Evolutionary conservation across 2,888 invertebrate species (phyloP).

Genomic region (Prosapia bicincta): DNA sequence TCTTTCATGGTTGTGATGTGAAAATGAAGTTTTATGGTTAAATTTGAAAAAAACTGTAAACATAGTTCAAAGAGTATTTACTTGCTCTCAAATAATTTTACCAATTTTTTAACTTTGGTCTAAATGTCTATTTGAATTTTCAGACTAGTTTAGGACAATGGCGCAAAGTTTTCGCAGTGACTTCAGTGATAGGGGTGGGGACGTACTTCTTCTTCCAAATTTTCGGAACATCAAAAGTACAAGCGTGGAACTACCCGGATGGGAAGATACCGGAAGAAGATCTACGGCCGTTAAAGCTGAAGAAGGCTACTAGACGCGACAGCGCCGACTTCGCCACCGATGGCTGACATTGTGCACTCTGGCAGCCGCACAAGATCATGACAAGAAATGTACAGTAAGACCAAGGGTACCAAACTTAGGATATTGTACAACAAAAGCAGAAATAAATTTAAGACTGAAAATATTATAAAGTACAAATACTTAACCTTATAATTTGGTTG

Average conservation of each 20-base stretch:
- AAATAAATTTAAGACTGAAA: neutral
- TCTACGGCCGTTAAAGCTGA: constrained; percentile 1
- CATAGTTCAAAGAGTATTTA: too few relatives aligned
- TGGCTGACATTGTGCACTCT: constrained; percentile 3
- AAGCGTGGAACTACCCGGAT: constrained; percentile 43
- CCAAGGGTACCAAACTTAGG: neutral
- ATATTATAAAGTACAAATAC: too few relatives aligned
- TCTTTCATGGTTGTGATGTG: too few relatives aligned
- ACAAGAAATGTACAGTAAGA: neutral
- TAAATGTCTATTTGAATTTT: too few relatives aligned
- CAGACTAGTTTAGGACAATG: constrained; percentile 54
- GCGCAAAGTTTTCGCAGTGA: constrained; percentile 61
- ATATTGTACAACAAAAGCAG: neutral
- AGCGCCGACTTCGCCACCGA: constrained; percentile 23
- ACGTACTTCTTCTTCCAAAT: constrained; percentile 64
- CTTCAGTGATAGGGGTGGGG: constrained; percentile 56
- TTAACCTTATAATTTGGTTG: too few relatives aligned
- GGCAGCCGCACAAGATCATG: neutral
- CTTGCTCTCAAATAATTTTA: too few relatives aligned
- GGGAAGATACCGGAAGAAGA: constrained; percentile 26
- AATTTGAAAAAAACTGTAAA: too few relatives aligned
- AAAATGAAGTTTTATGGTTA: too few relatives aligned
- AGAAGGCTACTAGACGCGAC: constrained; percentile 19
- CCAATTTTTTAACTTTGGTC: too few relatives aligned
- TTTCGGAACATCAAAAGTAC: constrained; percentile 59